phyloP scores from a whole-genome alignment of 2,888 invertebrate species.

The Hirtodrosophila histrioides region DNA sequence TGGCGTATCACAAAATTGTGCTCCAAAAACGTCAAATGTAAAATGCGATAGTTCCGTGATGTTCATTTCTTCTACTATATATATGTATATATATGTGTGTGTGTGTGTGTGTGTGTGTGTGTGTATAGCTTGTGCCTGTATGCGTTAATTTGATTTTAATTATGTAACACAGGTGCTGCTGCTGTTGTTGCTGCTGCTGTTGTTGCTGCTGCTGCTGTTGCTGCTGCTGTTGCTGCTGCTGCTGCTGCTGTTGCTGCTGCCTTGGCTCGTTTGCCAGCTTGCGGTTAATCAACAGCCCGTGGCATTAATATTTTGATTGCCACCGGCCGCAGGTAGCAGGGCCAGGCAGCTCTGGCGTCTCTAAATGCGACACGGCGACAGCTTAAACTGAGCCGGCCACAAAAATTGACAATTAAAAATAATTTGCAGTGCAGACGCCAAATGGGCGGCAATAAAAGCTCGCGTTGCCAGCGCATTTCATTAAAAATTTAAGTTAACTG shows the following conservation, averaged over 20 bases:
- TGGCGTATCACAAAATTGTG: constrained; percentile 21
- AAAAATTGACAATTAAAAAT: constrained; percentile 77
- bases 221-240: constrained; percentile 7
- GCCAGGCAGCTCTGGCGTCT: constrained; percentile 3
- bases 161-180: constrained; percentile 52
- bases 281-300: constrained; percentile 71
- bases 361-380: constrained; percentile 39
- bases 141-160: constrained; percentile 77
- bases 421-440: constrained; percentile 72
- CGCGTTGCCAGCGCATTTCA: constrained; percentile 62
- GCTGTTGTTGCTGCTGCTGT: constrained; percentile 3
- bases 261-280: constrained; percentile 54
- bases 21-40: constrained; percentile 29
- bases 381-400: constrained; percentile 28
- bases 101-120: background rate
- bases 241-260: constrained; percentile 11
- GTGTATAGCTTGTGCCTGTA: constrained; percentile 8
- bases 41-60: constrained; percentile 22
- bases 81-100: background rate
- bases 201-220: constrained; percentile 11
- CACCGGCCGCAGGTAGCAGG: constrained; percentile 27
- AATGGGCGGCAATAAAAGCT: constrained; percentile 49
- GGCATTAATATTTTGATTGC: constrained; percentile 74
- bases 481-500: constrained; percentile 71
- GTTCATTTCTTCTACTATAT: constrained; percentile 18